A percentile compares a stretch with the other conserved stretches of the same genome.
These are phyloP conservation scores for Strongylocentrotus purpuratus DNA, from an alignment of 35 echinoderm and acorn worm genomes.

Conservation along the genomic window DNA sequence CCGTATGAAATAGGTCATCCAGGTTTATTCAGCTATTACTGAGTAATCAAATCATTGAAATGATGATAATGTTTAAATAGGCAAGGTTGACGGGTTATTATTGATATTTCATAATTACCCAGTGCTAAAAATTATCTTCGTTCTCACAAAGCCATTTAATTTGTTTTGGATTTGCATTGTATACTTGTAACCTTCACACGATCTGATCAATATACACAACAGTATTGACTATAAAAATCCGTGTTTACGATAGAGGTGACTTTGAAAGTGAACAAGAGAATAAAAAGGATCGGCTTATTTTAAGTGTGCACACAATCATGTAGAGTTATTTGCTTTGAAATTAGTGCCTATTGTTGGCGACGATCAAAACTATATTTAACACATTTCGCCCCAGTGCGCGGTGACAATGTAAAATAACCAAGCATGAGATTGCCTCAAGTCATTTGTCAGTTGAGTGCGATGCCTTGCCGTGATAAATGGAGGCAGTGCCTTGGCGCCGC, in stretches of 20 bases:
- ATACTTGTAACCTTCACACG: neutral
- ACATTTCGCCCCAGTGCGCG: slow-evolving; percentile 40
- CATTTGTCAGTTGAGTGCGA: slow-evolving; percentile 35
- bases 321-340: slow-evolving; percentile 53
- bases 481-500: neutral
- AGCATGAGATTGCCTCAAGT: slow-evolving; percentile 39
- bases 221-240: neutral
- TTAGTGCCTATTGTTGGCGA: slow-evolving; percentile 24
- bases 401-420: slow-evolving; percentile 41
- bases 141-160: neutral
- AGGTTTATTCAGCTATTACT: neutral
- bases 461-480: slow-evolving; percentile 16
- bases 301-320: neutral
- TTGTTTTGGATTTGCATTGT: neutral
- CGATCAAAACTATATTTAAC: slow-evolving; percentile 54
- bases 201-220: neutral
- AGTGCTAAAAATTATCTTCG: neutral
- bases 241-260: neutral
- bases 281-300: neutral
- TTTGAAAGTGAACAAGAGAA: neutral
- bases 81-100: neutral
- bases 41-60: neutral
- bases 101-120: neutral
- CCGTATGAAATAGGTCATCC: neutral
- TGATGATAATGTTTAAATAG: neutral